Base-by-base conservation (phyloP, 2,113 vertebrate species). In the Hylia prasina region DNA sequence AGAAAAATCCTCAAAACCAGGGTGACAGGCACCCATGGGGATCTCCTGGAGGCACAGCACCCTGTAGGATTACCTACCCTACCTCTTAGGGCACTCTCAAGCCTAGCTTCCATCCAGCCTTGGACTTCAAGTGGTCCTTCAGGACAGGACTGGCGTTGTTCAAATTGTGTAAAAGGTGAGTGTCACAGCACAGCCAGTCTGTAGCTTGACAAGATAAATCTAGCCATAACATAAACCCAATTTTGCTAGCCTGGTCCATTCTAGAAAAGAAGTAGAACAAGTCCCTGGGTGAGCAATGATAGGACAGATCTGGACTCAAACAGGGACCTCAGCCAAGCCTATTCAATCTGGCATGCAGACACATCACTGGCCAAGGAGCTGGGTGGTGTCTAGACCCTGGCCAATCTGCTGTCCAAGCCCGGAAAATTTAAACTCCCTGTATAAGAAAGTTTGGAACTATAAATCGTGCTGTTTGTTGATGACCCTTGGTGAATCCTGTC, bases 11-110 rank as follows among this genome's bases (percentile, higher is more conserved):
- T n/a, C n/a, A n/a, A n/a, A n/a, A n/a, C n/a, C n/a, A n/a, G n/a
- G n/a, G n/a, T n/a, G n/a, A n/a, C n/a, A n/a, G 19, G 13, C 1
- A 3, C 7, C 12, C 23, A 44, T 1, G 0, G 14, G 14, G 20
- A 70, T 27, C n/a, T 82, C 24, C 23, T n/a, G 42, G 70, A 82
- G 24, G 31, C 31, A 53, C 13, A 40, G 31, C 16, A 54, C 4
- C 16, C 22, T 70, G 23, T 10, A 51, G 50, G 44, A 21, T 15
- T 22, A 30, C 9, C 19, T 64, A 8, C 23, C 8, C 7, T 17
- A 15, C 16, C 9, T 63, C 30, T 50, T 4, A 25, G 15, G 65
- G 23, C 23, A 18, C 57, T 82, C 69, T 82, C 6, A 11, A 21
- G 15, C 65, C 40, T 56, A 47, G 10, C 33, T 81, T 56, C 24